Conservation (phyloP, 2,113 vertebrate genomes). For the Jacana jacana region DNA sequence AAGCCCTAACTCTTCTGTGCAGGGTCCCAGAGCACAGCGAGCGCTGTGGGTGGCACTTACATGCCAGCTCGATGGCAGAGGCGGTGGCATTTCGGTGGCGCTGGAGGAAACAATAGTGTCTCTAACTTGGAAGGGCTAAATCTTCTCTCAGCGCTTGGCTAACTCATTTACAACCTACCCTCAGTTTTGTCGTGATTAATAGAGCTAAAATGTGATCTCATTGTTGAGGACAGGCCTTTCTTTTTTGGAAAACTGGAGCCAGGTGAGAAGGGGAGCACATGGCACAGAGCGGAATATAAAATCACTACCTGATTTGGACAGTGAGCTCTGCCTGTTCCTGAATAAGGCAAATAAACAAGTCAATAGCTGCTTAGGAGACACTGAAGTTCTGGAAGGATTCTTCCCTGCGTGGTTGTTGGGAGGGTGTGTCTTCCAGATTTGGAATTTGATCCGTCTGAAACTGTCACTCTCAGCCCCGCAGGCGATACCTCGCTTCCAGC, state of each 20-base stretch:
- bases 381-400: background rate
- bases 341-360: background rate
- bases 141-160: background rate
- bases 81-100: background rate
- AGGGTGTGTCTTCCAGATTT: conserved; percentile 18
- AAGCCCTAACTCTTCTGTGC: background rate
- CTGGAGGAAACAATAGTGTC: background rate
- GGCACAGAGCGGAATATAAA: background rate
- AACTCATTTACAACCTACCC: background rate
- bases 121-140: background rate
- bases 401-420: background rate
- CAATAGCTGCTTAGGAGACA: background rate
- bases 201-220: background rate
- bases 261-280: background rate
- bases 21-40: background rate
- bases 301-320: background rate
- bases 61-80: background rate
- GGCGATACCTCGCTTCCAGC: background rate
- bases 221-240: background rate
- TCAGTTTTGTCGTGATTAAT: background rate
- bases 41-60: background rate
- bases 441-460: conserved; percentile 22
- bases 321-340: background rate
- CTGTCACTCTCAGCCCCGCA: conserved; percentile 11
- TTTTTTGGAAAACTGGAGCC: background rate